Base-by-base conservation (phyloP, 2,113 vertebrate species). In the Gallinago undulata region DNA sequence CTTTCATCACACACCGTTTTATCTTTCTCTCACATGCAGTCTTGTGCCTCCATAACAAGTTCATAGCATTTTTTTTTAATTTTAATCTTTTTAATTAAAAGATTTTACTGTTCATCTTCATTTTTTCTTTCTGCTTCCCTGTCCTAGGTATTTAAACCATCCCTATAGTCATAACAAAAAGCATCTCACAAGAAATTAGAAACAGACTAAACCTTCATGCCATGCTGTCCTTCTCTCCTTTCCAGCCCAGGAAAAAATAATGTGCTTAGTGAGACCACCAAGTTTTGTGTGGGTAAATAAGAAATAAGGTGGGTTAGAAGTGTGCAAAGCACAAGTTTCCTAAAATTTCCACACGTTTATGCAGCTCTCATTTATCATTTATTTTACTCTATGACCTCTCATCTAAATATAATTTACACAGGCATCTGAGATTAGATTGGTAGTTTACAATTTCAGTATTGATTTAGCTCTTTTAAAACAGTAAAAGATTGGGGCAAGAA, bases 311-410 rank as follows among this genome's bases (percentile, higher is more conserved):
- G 13, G 31, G 50, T 89, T 84, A 11, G 11, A 59, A 50, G 89
- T 43, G 90, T 74, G 91, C 39, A 37, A 11, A 90, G 39, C 23
- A 79, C 1, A 25, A 93, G 25, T 48, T 89, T 82, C 63, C 63
- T 59, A 66, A 86, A 93, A 85, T 89, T 80, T 91, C 16, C 72
- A 56, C 78, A 95, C 74, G 78, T 94, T 93, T 91, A 72, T 95
- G n/a, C 59, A 94, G 73, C 59, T 90, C 95, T 64, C 56, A 57
- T 82, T 78, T 69, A 82, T 74, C 33, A 66, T 37, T 67, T 69
- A 55, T 84, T 96, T 97, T 97, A 89, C 97, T 59, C 23, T 82
- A 93, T 19, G 21, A 56, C 68, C 21, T 43, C n/a, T 67, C 37
- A 55, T 41, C 11, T 24, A 87, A 62, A 51, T 37, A 51, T 13